Conservation (phyloP, 2,113 vertebrate species). For the Trichechus manatus region DNA sequence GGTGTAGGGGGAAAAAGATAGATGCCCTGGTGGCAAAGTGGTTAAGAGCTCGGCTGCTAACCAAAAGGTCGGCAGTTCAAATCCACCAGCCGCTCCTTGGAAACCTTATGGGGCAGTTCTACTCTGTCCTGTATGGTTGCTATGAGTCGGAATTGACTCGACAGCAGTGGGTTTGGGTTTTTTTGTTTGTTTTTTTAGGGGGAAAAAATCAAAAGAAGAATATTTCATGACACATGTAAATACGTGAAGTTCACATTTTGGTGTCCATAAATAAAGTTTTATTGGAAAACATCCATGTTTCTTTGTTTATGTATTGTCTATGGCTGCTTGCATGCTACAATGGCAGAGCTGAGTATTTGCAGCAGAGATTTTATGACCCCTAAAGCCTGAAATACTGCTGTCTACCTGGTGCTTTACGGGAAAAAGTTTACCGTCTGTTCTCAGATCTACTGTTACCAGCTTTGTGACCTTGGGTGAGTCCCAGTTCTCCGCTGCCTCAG, state of each 20-base stretch:
- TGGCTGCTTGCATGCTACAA: fast-evolving
- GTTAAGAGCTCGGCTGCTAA: too few relatives aligned
- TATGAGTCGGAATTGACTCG: too few relatives aligned
- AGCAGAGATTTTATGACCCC: fast-evolving
- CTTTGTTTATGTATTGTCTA: neutral
- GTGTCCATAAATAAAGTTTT: neutral
- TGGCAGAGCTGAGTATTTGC: neutral
- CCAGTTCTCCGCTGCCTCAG: neutral
- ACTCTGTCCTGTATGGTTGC: too few relatives aligned
- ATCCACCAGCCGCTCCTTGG: too few relatives aligned
- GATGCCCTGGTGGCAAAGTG: too few relatives aligned
- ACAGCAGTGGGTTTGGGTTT: too few relatives aligned
- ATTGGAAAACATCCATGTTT: neutral
- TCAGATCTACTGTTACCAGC: neutral
- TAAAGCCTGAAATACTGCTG: neutral
- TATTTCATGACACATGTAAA: neutral
- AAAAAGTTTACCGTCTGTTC: neutral
- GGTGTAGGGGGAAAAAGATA: too few relatives aligned
- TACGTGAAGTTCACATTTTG: neutral
- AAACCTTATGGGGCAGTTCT: too few relatives aligned
- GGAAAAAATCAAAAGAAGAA: neutral
- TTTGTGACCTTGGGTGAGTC: conserved; percentile 41
- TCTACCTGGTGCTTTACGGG: neutral
- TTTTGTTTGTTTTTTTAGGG: too few relatives aligned
- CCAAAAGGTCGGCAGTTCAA: too few relatives aligned